Base-by-base conservation (phyloP, 2,888 invertebrate species). In the Spicauda simplicius region DNA sequence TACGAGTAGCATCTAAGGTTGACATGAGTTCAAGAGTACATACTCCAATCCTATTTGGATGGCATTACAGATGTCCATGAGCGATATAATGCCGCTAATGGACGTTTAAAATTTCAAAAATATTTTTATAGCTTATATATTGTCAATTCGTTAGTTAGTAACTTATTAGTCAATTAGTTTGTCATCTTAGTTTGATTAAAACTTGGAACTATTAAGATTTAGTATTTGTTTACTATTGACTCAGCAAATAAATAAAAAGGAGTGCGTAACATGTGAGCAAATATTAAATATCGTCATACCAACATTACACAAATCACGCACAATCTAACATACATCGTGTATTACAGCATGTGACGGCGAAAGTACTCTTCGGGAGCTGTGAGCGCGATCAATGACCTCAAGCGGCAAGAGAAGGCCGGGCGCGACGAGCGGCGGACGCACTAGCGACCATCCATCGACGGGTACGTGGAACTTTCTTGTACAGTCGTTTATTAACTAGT, bases 301-400 rank as follows among this genome's bases (percentile, higher is more conserved):
- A 37, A 8, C 53, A 54, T 62, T 54, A 60, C 60, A 48, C 66
- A 60, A 60, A 66, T 66, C 48, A 54, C 60, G 54, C 48, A 66
- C 55, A 66, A 54, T 65, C 52, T 59, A 66, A 60, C 55, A 48
- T 64, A 57, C 50, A 64, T 52, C 25, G 52, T 67, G 55, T 61
- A 56, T 80, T 79, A 78, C 92, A 93, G 85, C 94, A 96, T 89
- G 95, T 96, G 83, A 95, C 95, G 75, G 95, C 96, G 83, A 96
- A 96, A 91, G 96, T 96, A 72, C 94, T 96, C 84, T 96, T 96
- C 84, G 95, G 96, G 71, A 95, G 95, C 76, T n/a, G 95, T 96
- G 82, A 94, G 95, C 72, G 95, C 96, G 81, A 96, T 96, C 89
- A 96, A 95, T 88, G 95, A 96, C 86, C 93, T 96, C 83, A 95